Conservation (phyloP, 2,113 vertebrate species). For the Nicator chloris region DNA sequence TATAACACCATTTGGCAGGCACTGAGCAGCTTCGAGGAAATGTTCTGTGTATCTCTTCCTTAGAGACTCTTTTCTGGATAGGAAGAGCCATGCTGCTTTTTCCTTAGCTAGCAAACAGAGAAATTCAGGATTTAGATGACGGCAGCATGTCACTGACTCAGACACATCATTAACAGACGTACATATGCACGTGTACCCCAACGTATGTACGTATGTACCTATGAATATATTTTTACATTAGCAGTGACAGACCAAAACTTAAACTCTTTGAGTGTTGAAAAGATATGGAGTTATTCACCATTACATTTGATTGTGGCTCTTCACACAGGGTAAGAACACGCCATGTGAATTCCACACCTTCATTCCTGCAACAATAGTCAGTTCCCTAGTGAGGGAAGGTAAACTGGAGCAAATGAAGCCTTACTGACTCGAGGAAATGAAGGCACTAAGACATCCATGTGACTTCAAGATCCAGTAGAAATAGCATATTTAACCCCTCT, state of each 20-base stretch:
- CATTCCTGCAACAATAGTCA: not conserved
- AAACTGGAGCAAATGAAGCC: not conserved
- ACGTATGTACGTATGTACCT: fast-evolving
- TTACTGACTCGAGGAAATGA: fast-evolving
- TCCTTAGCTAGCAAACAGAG: conserved; percentile 40
- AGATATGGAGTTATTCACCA: not conserved
- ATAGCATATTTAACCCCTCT: not conserved
- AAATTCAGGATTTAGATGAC: not conserved
- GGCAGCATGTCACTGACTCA: not conserved
- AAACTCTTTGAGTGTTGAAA: not conserved
- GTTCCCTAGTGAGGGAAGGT: not conserved
- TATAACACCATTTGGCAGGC: conserved; percentile 42
- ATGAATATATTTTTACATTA: not conserved
- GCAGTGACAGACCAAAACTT: not conserved
- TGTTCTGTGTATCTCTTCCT: conserved; percentile 64
- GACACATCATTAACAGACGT: not conserved
- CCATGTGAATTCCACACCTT: not conserved
- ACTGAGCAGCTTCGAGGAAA: conserved; percentile 65
- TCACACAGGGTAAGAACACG: not conserved
- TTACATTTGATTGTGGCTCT: not conserved
- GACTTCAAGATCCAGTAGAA: not conserved
- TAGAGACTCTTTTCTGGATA: conserved; percentile 74
- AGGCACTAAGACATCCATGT: not conserved
- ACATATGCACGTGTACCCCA: too few species aligned
- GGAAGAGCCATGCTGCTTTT: conserved; percentile 72